phyloP scores from a whole-genome alignment of 2,797 vertebrate genomes.

The Fistularia commersonii region DNA sequence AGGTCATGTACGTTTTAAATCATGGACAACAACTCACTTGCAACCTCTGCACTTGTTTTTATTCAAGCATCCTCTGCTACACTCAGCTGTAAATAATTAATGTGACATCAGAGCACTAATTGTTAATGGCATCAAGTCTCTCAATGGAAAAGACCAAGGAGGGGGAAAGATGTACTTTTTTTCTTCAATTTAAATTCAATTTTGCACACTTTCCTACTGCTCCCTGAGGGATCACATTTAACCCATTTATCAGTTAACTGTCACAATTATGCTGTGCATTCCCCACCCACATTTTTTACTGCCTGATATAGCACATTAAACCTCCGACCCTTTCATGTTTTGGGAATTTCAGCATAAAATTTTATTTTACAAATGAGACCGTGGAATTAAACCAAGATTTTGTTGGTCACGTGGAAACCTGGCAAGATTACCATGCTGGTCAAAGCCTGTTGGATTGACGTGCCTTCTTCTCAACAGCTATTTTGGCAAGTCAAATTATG shows the following conservation, averaged over 20 bases:
- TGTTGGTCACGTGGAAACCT: too few species aligned
- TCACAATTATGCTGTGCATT: background rate
- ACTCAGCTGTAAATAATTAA: constrained; percentile 20
- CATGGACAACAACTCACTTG: background rate
- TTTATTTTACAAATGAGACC: background rate
- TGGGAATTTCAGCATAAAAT: background rate
- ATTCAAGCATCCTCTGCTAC: constrained; percentile 16
- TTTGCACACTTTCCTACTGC: background rate
- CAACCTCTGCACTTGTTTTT: constrained; percentile 45
- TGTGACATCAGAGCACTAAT: constrained; percentile 8
- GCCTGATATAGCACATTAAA: too few species aligned
- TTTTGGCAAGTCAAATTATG: too few species aligned
- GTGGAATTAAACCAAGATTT: background rate
- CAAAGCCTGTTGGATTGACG: too few species aligned
- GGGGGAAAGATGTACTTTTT: background rate
- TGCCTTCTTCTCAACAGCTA: too few species aligned
- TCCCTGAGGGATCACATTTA: background rate
- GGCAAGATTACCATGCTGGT: too few species aligned
- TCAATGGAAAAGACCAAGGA: constrained; percentile 1
- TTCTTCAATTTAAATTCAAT: constrained; percentile 3
- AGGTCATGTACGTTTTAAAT: constrained; percentile 45
- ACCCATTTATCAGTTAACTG: background rate
- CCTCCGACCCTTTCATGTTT: too few species aligned
- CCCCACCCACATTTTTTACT: too few species aligned
- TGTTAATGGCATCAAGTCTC: constrained; percentile 7